These are phyloP conservation scores for Epizoanthus rinbou DNA, from an alignment of 92 coral and sea anemone genomes.

Conservation along the genomic window DNA sequence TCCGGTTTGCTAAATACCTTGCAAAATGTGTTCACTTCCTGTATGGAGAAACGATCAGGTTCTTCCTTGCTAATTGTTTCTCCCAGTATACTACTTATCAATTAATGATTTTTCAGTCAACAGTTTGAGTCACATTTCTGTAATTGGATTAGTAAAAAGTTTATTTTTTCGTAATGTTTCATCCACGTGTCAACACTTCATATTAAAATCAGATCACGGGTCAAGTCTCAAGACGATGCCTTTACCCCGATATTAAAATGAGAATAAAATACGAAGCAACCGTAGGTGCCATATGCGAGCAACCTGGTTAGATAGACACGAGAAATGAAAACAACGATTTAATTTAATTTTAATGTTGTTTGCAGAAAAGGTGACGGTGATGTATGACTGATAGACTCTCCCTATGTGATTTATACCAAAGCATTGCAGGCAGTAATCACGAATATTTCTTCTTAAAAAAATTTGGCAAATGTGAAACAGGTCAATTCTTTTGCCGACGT, in stretches of 20 bases:
- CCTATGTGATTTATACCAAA: not conserved
- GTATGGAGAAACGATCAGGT: conserved; percentile 2
- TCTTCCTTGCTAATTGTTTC: conserved; percentile 35
- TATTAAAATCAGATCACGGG: conserved; percentile 38
- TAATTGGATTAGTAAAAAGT: conserved; percentile 42
- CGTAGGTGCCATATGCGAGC: conserved; percentile 13
- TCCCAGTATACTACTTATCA: conserved; percentile 25
- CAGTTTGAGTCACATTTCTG: conserved; percentile 31
- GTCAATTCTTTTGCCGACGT: conserved; percentile 23
- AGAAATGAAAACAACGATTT: conserved; percentile 9
- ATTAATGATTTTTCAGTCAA: conserved; percentile 32
- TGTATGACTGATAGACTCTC: not conserved
- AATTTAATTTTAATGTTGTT: conserved; percentile 36
- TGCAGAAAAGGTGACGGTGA: conserved; percentile 12
- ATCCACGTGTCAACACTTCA: conserved; percentile 41
- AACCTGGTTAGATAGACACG: not conserved
- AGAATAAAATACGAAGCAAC: conserved; percentile 18
- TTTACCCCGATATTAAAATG: conserved; percentile 10
- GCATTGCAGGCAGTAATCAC: not conserved
- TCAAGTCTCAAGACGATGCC: conserved; percentile 26
- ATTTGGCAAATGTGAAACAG: conserved; percentile 31
- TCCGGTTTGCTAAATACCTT: conserved; percentile 39
- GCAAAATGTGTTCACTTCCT: conserved; percentile 35
- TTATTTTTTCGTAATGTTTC: conserved; percentile 35
- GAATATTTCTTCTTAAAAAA: conserved; percentile 5